Conservation (phyloP, 2,113 vertebrate genomes). For the Chlamydotis undulata region DNA sequence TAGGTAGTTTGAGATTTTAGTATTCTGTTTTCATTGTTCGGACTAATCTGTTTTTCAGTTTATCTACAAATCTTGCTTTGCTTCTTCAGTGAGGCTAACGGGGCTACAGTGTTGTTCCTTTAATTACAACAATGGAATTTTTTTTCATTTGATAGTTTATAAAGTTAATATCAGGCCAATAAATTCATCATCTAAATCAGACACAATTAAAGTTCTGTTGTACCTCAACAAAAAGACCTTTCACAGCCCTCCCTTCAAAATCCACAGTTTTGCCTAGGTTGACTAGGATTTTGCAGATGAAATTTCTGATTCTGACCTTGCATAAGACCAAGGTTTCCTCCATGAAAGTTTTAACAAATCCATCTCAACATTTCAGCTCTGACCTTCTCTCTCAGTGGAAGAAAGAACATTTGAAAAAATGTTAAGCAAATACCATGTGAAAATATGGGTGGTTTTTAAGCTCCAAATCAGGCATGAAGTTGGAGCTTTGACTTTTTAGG, state of each 20-base stretch:
- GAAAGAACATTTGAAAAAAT: slow-evolving; percentile 33
- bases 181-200: not conserved
- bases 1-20: not conserved
- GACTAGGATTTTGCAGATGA: not conserved
- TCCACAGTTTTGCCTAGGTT: not conserved
- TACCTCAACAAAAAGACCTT: not conserved
- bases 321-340: not conserved
- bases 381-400: slow-evolving; percentile 34
- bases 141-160: not conserved
- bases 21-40: not conserved
- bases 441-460: not conserved
- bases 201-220: not conserved
- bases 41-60: not conserved
- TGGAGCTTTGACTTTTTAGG: not conserved
- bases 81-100: not conserved
- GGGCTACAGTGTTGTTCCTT: not conserved
- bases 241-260: not conserved
- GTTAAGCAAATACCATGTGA: slow-evolving; percentile 52
- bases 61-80: not conserved
- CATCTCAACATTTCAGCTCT: slow-evolving; percentile 24
- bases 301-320: slow-evolving; percentile 1
- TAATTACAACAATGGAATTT: not conserved
- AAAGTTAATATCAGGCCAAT: not conserved
- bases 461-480: not conserved
- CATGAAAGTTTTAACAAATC: slow-evolving; percentile 24